Evolutionary conservation across 2,797 vertebrate genomes (phyloP).

Genomic region (Setipinna tenuifilis): DNA sequence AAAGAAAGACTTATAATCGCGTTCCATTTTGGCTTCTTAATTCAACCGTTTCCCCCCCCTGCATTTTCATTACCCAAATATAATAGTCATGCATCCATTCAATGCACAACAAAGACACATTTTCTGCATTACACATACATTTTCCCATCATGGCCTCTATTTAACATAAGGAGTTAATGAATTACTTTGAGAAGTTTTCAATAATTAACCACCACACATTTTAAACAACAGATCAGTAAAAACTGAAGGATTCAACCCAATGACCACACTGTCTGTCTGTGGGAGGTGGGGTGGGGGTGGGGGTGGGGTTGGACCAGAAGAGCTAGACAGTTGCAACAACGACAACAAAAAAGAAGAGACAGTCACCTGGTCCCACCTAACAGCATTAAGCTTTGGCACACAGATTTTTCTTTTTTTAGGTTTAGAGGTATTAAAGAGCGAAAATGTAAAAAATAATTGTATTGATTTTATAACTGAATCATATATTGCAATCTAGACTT

Average conservation of each 20-base stretch:
- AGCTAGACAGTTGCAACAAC: background rate
- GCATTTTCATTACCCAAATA: background rate
- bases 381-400: slow-evolving; percentile 22
- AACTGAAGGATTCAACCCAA: background rate
- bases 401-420: background rate
- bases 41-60: background rate
- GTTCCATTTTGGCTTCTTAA: slow-evolving; percentile 16
- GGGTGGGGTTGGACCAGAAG: background rate
- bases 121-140: background rate
- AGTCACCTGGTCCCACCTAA: slow-evolving; percentile 15
- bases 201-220: background rate
- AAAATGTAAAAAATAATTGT: slow-evolving; percentile 21
- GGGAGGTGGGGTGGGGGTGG: background rate
- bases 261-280: background rate
- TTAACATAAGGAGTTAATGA: background rate
- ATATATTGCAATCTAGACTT: slow-evolving; percentile 14
- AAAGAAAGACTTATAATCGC: slow-evolving; percentile 27
- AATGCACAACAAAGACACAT: slow-evolving; percentile 22
- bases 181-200: background rate
- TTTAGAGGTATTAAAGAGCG: slow-evolving; percentile 21
- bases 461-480: background rate
- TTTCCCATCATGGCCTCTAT: background rate
- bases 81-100: slow-evolving; percentile 14
- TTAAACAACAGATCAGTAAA: background rate
- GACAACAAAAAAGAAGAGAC: background rate